phyloP scores from a whole-genome alignment of 2,797 vertebrate genomes.

The Gadopsis marmoratus region DNA sequence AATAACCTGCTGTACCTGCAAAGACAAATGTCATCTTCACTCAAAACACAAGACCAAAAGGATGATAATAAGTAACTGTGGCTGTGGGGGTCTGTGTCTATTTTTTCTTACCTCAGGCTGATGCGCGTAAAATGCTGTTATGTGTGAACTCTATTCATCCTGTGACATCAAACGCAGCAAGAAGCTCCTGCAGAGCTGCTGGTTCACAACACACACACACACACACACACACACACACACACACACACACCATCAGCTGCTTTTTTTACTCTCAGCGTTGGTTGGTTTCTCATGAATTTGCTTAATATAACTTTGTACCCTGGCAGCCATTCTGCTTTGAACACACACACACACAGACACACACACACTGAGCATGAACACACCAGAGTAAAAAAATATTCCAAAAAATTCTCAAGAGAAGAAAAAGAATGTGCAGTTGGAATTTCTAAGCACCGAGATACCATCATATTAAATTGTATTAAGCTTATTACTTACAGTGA shows the following conservation, averaged over 20 bases:
- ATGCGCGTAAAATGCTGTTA: conserved; percentile 44
- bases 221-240: conserved; percentile 11
- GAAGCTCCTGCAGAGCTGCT: conserved; percentile 30
- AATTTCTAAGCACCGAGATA: background rate
- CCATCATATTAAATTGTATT: background rate
- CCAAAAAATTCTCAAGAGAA: background rate
- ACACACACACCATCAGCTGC: conserved; percentile 38
- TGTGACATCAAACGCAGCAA: conserved; percentile 53
- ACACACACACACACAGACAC: conserved; percentile 13
- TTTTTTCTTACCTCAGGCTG: conserved; percentile 35
- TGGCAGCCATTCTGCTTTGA: conserved; percentile 13
- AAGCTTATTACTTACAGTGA: background rate
- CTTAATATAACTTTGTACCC: conserved; percentile 29
- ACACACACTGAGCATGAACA: background rate
- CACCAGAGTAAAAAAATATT: background rate
- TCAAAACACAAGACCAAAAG: conserved; percentile 20
- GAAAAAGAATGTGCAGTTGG: background rate
- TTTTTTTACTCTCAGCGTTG: conserved; percentile 27
- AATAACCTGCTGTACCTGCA: conserved; percentile 67
- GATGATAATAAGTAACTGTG: conserved; percentile 30
- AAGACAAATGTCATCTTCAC: conserved; percentile 48
- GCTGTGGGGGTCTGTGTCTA: conserved; percentile 10
- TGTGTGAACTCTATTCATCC: conserved; percentile 49
- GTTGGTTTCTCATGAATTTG: conserved; percentile 29
- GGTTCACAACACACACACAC: conserved; percentile 34